A percentile compares a stretch with the other conserved stretches of the same genome.
These are phyloP conservation scores for Euthynnus affinis DNA, from an alignment of 2,797 vertebrate genomes.

Conservation along the genomic window DNA sequence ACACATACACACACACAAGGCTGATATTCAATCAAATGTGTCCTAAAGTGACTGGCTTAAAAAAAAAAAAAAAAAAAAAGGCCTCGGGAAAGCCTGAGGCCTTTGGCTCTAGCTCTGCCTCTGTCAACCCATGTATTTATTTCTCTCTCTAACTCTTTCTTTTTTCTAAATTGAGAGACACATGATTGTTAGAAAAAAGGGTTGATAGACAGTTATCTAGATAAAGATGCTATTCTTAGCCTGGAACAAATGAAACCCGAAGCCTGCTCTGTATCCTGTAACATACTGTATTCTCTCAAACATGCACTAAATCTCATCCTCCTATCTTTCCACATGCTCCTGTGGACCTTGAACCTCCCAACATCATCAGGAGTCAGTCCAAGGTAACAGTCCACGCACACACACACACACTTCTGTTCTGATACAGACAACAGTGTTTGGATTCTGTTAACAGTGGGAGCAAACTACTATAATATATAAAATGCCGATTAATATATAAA, in stretches of 20 bases:
- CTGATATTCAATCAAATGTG: constrained; percentile 15
- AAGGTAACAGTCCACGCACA: constrained; percentile 79
- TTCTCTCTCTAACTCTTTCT: constrained; percentile 8
- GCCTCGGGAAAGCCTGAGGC: constrained; percentile 54
- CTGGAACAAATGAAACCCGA: background rate
- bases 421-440: background rate
- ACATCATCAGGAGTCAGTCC: constrained; percentile 84
- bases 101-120: constrained; percentile 15
- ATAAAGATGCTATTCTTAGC: background rate
- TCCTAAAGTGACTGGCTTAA: constrained; percentile 21
- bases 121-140: background rate
- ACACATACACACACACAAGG: background rate
- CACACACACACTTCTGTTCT: constrained; percentile 7
- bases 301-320: constrained; percentile 52
- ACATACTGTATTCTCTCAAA: constrained; percentile 10
- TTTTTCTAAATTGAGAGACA: background rate
- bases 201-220: background rate
- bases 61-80: too few species aligned
- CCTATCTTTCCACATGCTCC: constrained; percentile 66
- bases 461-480: background rate
- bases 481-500: background rate
- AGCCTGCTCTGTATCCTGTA: background rate
- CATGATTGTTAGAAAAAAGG: too few species aligned
- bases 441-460: background rate
- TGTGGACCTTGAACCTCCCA: constrained; percentile 62